phyloP scores from a whole-genome alignment of 2,888 invertebrate genomes.

The Kryphioiulus occultus region DNA sequence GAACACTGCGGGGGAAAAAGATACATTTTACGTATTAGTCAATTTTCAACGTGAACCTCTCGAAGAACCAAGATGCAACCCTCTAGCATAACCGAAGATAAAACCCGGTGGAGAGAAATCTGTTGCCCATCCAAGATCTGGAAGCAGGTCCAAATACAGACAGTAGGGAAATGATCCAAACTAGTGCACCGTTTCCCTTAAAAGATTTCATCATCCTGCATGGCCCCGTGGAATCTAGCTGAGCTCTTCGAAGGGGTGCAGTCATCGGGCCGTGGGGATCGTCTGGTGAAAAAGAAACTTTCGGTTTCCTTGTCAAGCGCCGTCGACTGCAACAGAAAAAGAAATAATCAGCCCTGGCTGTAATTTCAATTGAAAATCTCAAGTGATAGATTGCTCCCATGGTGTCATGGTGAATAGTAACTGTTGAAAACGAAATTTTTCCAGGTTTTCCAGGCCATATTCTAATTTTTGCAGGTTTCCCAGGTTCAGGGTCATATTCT shows the following conservation, averaged over 20 bases:
- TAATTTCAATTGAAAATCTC: too few species aligned
- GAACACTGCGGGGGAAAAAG: too few species aligned
- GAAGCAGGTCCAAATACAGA: neutral
- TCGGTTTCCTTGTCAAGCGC: conserved; percentile 53
- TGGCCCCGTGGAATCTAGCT: neutral
- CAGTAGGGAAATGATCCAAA: neutral
- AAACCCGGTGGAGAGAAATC: neutral
- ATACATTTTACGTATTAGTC: too few species aligned
- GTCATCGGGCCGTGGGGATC: conserved; percentile 50
- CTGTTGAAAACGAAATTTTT: too few species aligned
- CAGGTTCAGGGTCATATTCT: too few species aligned
- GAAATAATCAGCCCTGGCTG: neutral
- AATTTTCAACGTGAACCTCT: too few species aligned
- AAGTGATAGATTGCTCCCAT: too few species aligned
- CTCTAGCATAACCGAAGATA: neutral
- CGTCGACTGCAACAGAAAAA: conserved; percentile 52
- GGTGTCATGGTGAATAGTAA: too few species aligned
- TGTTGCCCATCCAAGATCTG: too few species aligned
- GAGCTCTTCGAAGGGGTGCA: conserved; percentile 33
- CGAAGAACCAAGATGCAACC: neutral
- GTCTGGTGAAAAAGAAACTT: conserved; percentile 51
- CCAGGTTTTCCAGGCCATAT: too few species aligned
- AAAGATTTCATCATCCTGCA: conserved; percentile 43
- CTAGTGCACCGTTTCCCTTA: neutral
- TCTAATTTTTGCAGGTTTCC: too few species aligned